Evolutionary conservation across 2,888 invertebrate genomes (phyloP).

Genomic region (Zootermopsis nevadensis): DNA sequence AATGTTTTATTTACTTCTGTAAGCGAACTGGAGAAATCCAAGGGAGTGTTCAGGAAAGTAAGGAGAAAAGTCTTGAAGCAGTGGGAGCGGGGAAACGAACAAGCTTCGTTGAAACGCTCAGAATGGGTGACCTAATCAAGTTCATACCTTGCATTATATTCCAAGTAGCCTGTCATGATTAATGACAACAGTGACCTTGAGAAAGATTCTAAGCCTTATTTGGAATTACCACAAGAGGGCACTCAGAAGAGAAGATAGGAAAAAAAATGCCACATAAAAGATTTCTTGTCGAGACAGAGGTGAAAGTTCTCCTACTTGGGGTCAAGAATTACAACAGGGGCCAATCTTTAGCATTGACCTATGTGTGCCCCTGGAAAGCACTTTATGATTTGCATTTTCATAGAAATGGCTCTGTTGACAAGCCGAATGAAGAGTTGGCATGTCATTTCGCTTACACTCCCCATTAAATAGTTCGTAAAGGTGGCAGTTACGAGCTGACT

Average conservation of each 20-base stretch:
- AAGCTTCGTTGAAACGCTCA: background rate
- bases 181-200: background rate
- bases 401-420: background rate
- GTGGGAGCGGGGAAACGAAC: too few species aligned
- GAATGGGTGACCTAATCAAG: slow-evolving; percentile 18
- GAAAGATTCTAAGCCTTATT: background rate
- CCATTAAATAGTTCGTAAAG: too few species aligned
- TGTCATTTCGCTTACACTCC: background rate
- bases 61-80: too few species aligned
- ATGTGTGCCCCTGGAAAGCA: background rate
- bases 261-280: slow-evolving; percentile 9
- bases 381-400: background rate
- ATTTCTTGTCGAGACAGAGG: background rate
- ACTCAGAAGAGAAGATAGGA: background rate
- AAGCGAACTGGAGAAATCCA: too few species aligned
- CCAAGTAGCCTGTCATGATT: background rate
- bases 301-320: background rate
- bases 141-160: background rate
- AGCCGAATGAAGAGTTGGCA: background rate
- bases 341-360: slow-evolving; percentile 1
- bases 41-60: too few species aligned
- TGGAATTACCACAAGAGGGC: background rate
- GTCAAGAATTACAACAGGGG: slow-evolving; percentile 4
- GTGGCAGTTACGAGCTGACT: too few species aligned
- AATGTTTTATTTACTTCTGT: too few species aligned